Evolutionary conservation across 2,888 invertebrate species (phyloP), one percentile per base, ranked within the genome.

Genomic region (Luffia ferchaultella): DNA sequence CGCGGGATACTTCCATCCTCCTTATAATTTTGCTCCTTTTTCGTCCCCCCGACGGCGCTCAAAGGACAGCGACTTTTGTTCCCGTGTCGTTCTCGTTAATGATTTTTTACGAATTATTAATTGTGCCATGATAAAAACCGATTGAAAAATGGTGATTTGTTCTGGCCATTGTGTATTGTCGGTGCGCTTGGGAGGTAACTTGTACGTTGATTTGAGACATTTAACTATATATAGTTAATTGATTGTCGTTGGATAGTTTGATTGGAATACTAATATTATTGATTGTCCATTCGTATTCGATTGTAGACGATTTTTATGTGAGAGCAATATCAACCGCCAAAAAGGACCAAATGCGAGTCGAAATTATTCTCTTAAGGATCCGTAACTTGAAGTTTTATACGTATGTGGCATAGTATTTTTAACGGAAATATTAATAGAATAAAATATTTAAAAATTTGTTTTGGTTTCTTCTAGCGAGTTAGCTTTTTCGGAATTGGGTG

Each of bases 81-180:
- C 79, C 72, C 75, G 67, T 74, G 78, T 79, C 76, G 75, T 68
- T 73, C 65, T 69, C 67, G 73, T 78, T 83, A 83, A 83, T 82
- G 83, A 82, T 80, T 79, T 79, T n/a, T 78, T 75, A 78, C 76
- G 78, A 71, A 76, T 79, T 82, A 83, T 82, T 82, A 83, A 83
- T 82, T 77, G 77, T 76, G 65, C 66, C 57, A 62, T 62, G 70
- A 73, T 75, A 75, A 73, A 73, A 75, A 72, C 60, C 69, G 74
- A 79, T 78, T 79, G 76, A 79, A 75, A 76, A 76, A 77, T 79
- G 73, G 68, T 70, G 67, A 71, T 70, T n/a, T 62, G 70, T 63
- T 61, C 58, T 62, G 64, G 65, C 64, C 68, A 70, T 70, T 69
- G 69, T 69, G 62, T 58, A 42, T 12, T 12, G 30, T 30, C 12